Evolutionary conservation across 2,888 invertebrate genomes (phyloP), one percentile per base, ranked within the genome.

Genomic region (Cephonodes hylas): DNA sequence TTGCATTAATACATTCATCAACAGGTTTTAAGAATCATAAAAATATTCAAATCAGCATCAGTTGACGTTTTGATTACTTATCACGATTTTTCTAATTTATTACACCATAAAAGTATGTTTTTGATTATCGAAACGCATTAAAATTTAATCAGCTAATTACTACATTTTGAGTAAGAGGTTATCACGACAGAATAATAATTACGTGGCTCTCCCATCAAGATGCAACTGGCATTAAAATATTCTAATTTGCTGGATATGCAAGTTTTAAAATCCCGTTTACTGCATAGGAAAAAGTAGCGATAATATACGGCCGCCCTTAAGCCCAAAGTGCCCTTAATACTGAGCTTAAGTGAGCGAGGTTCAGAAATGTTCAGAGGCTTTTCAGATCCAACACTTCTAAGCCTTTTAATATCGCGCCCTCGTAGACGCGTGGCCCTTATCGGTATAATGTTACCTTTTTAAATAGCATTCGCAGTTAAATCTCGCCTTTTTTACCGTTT

Each of bases 331-430:
- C 91, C 87, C 91, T 91, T 91, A 91, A 91, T 91, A 89, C 90
- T 86, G 86, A 85, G 89, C 84, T 89, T 84, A 90, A 91, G 92
- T 85, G 90, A 83, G 89, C 89, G 86, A 84, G 88, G 84, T 85
- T 84, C 87, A 83, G 87, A 86, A 86, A 88, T 85, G 85, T 88
- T 88, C 87, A 84, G 86, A 85, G 82, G 85, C 90, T 86, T 91
- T 91, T 91, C 88, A 90, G 86, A 80, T 81, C 85, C 83, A 88
- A 90, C 91, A 90, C 91, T 91, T 83, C 80, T 86, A 87, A 89
- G 89, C 89, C 90, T 90, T 91, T 91, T 92, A 91, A 91, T 91
- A 90, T 90, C 84, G 85, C 86, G 76, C 89, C 86, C 88, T 84
- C 71, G 70, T 74, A 73, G 68, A 77, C 77, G 72, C 74, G 77